Conservation (phyloP, 2,888 invertebrate genomes). For the Flexamia atlantica region DNA sequence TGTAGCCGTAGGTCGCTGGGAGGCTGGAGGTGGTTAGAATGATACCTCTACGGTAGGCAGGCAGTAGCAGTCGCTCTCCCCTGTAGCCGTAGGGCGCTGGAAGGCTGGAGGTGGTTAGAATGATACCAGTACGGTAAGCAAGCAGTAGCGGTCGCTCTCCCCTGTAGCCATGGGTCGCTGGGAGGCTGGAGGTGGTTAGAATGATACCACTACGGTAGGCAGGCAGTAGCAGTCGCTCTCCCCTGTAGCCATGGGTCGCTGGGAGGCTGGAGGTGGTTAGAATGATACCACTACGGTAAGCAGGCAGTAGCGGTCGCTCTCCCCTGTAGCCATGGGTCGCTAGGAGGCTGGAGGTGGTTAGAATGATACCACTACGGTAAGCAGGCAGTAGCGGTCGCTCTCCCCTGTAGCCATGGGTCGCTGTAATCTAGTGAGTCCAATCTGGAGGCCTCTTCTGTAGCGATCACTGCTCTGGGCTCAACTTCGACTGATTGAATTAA, state of each 20-base stretch:
- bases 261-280: background rate
- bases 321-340: background rate
- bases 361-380: no score
- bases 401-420: background rate
- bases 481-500: background rate
- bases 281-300: no score
- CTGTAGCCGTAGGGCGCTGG: no score
- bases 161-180: background rate
- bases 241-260: background rate
- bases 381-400: background rate
- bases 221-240: background rate
- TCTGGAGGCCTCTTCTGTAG: background rate
- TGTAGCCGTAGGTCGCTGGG: no score
- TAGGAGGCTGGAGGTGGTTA: no score
- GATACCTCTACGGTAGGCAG: no score
- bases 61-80: no score
- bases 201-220: no score
- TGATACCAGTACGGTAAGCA: no score
- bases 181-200: background rate
- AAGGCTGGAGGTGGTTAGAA: background rate
- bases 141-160: background rate
- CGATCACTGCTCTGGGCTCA: slow-evolving; percentile 1
- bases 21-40: no score
- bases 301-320: no score
- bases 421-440: background rate